phyloP scores from a whole-genome alignment of 2,888 invertebrate genomes.

The Diaprepes abbreviatus region DNA sequence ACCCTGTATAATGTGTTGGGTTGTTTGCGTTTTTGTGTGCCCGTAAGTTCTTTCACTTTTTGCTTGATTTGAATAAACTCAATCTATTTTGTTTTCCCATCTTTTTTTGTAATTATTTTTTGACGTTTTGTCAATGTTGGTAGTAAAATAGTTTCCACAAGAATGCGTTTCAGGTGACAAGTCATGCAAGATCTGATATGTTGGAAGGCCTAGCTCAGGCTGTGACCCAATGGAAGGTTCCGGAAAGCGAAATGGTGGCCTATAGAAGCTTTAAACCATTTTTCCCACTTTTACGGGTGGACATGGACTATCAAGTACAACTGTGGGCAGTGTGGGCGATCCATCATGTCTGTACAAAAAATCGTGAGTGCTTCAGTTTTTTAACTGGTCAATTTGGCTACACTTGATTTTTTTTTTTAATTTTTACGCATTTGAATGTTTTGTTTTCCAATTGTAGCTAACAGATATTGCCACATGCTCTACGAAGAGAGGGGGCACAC shows the following conservation, averaged over 20 bases:
- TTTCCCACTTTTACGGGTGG: conserved; percentile 74
- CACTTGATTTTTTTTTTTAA: conserved; percentile 2
- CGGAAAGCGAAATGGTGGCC: conserved; percentile 83
- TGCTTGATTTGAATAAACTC: no score
- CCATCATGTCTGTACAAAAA: conserved; percentile 82
- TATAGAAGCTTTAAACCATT: conserved; percentile 81
- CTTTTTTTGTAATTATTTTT: no score
- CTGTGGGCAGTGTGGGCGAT: conserved; percentile 87
- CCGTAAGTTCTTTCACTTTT: no score
- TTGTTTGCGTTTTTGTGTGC: no score
- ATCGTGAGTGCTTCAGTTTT: conserved; percentile 73
- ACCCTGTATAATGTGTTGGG: no score
- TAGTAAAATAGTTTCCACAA: no score
- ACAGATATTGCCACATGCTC: conserved; percentile 77
- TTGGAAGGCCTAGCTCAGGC: conserved; percentile 71
- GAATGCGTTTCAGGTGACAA: conserved; percentile 31
- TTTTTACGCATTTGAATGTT: background rate
- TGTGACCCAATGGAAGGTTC: conserved; percentile 77
- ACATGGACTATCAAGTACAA: conserved; percentile 76
- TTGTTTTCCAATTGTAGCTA: conserved; percentile 68
- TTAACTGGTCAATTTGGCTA: no score
- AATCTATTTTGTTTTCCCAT: no score
- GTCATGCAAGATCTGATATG: conserved; percentile 62
- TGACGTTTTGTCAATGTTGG: no score
- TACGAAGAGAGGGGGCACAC: conserved; percentile 73